A percentile compares a stretch with the other conserved stretches of the same genome.
Conservation (phyloP, 1,140 invertebrate genomes). For the Acromyrmex heyeri region DNA sequence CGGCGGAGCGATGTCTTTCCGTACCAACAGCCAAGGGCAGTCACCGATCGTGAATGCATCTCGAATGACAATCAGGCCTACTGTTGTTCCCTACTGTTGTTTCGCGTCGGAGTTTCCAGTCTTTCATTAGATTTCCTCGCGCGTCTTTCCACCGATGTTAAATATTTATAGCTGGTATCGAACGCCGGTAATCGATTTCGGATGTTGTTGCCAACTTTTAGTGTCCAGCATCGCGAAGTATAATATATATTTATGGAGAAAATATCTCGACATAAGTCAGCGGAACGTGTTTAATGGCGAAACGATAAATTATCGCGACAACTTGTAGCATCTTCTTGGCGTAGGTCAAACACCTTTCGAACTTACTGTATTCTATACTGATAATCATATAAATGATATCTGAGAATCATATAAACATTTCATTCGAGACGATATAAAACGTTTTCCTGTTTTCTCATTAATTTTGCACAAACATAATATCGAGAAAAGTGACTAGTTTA, state of each 20-base stretch:
- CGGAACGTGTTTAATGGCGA: neutral
- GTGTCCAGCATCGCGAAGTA: conserved; percentile 16
- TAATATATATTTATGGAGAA: conserved; percentile 11
- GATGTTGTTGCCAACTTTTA: neutral
- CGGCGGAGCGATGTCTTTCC: conserved; percentile 69
- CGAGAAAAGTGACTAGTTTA: neutral
- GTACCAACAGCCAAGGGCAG: conserved; percentile 68
- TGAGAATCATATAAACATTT: neutral
- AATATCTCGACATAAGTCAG: conserved; percentile 10
- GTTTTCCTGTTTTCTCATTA: neutral
- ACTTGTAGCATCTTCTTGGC: no score
- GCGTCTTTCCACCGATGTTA: conserved; percentile 48
- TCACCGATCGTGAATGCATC: conserved; percentile 65
- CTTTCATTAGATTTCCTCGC: conserved; percentile 56
- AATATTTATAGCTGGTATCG: conserved; percentile 43
- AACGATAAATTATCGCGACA: conserved; percentile 26
- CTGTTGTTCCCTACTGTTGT: conserved; percentile 29
- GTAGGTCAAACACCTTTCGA: conserved; percentile 21
- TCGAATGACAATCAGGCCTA: conserved; percentile 70
- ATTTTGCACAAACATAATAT: neutral
- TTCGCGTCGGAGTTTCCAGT: neutral
- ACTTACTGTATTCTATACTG: neutral
- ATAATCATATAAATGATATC: no score
- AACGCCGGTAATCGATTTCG: conserved; percentile 40
- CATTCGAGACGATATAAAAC: neutral